Base-by-base conservation (phyloP, 2,888 invertebrate genomes). In the Aproaerema taeniolella region DNA sequence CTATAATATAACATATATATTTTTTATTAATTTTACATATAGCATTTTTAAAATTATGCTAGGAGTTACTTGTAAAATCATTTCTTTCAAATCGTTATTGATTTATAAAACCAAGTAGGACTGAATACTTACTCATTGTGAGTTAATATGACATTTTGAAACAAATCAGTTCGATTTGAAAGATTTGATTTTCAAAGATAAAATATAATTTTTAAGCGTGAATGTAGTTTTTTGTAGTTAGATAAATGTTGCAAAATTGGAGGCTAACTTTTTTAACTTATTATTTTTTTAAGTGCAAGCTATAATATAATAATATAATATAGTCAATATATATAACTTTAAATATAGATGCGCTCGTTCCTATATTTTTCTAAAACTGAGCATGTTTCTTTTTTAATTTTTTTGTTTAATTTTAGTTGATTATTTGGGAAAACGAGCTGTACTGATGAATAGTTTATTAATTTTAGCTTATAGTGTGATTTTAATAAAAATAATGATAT, bases 321-420 rank as follows among this genome's bases (percentile, higher is more conserved):
- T 40, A 49, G 37, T 44, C 41, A 46, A 38, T 46, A 46, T 44
- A 46, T 39, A 38, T 43, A 38, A 39, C 46, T 49, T 15, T 15
- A 7, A 40, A 44, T 46, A 36, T 53, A 65, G 60, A 65, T 67
- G 60, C 54, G 69, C 67, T 68, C 67, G 73, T 70, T 63, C 60
- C 55, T 59, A 55, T 52, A 55, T 52, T 50, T 34, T 44, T 49
- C 34, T 41, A 33, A n/a, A 35, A 41, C 38, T 41, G n/a, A 38
- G 43, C 37, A 33, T 32, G 34, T 39, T 4, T 32, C 25, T 32
- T 34, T 36, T 38, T 16, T 34, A 28, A 34, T 14, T 11, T 7
- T 24, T 25, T 34, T 13, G 2, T 36, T 31, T 46, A 36, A 31
- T 44, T 44, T 45, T 43, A 35, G 25, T 25, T 39, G 31, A 39